These are phyloP conservation scores for Parazoanthus darwini DNA, from an alignment of 92 coral and sea anemone species.

Conservation along the genomic window DNA sequence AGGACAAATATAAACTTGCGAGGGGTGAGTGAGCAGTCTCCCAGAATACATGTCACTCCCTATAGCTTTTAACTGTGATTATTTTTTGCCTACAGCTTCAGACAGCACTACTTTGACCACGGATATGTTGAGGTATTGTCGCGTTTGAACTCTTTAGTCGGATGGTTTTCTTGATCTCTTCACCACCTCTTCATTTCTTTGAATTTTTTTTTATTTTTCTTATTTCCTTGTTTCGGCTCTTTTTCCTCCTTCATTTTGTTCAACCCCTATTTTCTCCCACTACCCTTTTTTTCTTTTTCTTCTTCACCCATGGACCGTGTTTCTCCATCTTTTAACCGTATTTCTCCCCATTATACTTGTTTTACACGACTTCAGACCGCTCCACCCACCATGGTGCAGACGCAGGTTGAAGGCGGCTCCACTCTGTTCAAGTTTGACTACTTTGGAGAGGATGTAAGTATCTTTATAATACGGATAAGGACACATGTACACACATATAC, in stretches of 20 bases:
- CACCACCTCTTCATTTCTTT: not conserved
- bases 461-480: not conserved
- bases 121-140: slow-evolving; percentile 81
- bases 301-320: not conserved
- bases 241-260: not conserved
- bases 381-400: slow-evolving; percentile 98
- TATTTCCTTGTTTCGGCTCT: not conserved
- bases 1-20: too few species aligned
- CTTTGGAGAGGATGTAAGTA: slow-evolving; percentile 95
- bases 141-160: not conserved
- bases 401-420: slow-evolving; percentile 99
- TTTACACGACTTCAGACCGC: slow-evolving; percentile 55
- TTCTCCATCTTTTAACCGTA: not conserved
- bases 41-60: too few species aligned
- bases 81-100: slow-evolving; percentile 66
- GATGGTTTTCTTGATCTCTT: not conserved
- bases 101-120: slow-evolving; percentile 80
- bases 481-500: too few species aligned
- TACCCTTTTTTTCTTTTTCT: not conserved
- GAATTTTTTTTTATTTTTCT: too few species aligned
- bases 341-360: not conserved
- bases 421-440: slow-evolving; percentile 90
- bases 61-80: not conserved
- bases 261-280: not conserved
- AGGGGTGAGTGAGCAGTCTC: too few species aligned